These are phyloP conservation scores for Ficedula albicollis DNA, from an alignment of 2,797 vertebrate genomes.

Conservation along the genomic window DNA sequence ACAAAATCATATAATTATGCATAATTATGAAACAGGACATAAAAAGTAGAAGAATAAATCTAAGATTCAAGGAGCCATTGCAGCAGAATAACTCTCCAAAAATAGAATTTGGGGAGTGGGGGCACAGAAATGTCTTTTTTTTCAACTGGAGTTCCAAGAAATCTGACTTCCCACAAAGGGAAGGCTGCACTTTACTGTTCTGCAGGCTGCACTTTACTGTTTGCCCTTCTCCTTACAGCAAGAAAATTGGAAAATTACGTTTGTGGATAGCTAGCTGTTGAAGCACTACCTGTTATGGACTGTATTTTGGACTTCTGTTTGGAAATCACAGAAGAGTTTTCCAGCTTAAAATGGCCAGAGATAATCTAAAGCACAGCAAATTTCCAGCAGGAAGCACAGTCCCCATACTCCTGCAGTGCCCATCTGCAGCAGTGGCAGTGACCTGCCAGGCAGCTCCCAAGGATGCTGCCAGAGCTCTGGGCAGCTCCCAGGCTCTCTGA, in stretches of 20 bases:
- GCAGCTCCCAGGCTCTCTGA: neutral
- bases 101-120: neutral
- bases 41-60: neutral
- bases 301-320: neutral
- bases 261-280: neutral
- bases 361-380: neutral
- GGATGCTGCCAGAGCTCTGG: neutral
- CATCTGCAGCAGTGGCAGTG: fast-evolving
- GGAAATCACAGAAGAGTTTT: neutral
- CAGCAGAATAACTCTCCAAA: neutral
- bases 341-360: neutral
- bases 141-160: neutral
- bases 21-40: neutral
- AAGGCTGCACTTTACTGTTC: no score
- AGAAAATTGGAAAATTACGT: neutral
- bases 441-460: neutral
- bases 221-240: neutral
- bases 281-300: neutral
- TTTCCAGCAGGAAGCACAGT: neutral
- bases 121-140: neutral
- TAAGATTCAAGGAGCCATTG: neutral
- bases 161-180: neutral
- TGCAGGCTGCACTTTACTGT: neutral
- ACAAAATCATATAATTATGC: neutral
- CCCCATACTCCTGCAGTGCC: no score